These are phyloP conservation scores for Crotalus helleri DNA, from an alignment of 2,113 vertebrate genomes.

Conservation along the genomic window DNA sequence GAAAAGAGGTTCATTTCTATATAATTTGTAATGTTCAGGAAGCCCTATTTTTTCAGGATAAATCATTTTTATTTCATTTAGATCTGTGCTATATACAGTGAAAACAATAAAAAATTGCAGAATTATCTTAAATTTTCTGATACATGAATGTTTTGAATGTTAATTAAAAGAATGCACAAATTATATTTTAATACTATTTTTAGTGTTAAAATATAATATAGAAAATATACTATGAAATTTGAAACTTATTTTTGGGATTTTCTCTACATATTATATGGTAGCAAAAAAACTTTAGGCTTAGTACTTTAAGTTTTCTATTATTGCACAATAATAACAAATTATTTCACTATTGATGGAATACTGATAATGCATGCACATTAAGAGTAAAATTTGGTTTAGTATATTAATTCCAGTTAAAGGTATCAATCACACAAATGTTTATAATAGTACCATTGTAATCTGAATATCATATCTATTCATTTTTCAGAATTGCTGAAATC, in stretches of 20 bases:
- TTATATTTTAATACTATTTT: constrained; percentile 21
- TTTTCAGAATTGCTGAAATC: constrained; percentile 11
- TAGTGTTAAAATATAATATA: not conserved
- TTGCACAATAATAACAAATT: constrained; percentile 6
- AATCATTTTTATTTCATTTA: constrained; percentile 13
- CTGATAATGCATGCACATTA: constrained; percentile 42
- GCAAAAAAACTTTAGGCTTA: constrained; percentile 42
- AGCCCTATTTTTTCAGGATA: constrained; percentile 26
- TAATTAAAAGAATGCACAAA: constrained; percentile 16
- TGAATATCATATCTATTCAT: constrained; percentile 33
- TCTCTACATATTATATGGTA: constrained; percentile 16
- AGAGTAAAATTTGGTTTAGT: constrained; percentile 53
- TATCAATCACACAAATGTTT: constrained; percentile 59
- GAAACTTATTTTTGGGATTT: not conserved
- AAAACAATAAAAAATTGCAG: constrained; percentile 25
- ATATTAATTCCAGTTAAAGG: constrained; percentile 44
- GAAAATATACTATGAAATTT: not conserved
- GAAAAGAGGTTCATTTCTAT: constrained; percentile 25
- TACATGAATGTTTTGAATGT: constrained; percentile 14
- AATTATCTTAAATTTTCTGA: constrained; percentile 37
- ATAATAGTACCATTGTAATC: constrained; percentile 51
- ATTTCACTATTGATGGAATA: constrained; percentile 4
- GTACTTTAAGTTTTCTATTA: not conserved
- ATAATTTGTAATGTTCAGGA: constrained; percentile 31
- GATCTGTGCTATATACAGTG: not conserved